Percentiles rank a stretch among this genome's conserved stretches.
These are phyloP conservation scores for Phacellophora camtschatica DNA, from an alignment of 30 jellyfish, hydroid and myxozoan genomes.

Conservation along the genomic window DNA sequence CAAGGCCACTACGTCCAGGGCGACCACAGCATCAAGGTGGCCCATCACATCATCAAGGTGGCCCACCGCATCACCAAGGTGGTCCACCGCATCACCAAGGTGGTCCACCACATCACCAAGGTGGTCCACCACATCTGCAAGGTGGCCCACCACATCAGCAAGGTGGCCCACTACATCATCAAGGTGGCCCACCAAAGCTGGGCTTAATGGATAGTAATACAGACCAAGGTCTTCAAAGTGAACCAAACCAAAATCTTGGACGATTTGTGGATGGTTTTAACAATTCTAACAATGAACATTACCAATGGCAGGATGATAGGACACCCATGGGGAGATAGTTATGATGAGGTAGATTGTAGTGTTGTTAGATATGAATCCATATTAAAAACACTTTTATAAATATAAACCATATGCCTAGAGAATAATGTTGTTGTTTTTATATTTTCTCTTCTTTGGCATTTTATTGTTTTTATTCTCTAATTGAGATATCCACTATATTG, in stretches of 20 bases:
- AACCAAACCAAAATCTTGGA: not conserved
- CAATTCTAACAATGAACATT: not conserved
- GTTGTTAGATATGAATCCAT: too few relatives aligned
- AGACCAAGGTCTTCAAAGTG: too few relatives aligned
- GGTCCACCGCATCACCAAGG: too few relatives aligned
- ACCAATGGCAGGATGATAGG: slow-evolving; percentile 40
- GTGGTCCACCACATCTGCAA: not conserved
- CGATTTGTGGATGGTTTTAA: not conserved
- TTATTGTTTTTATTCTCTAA: too few relatives aligned
- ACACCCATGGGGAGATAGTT: slow-evolving; percentile 52
- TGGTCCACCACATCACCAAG: not conserved
- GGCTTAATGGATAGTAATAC: too few relatives aligned
- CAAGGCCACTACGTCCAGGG: slow-evolving; percentile 32
- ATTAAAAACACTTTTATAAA: too few relatives aligned
- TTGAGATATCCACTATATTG: too few relatives aligned
- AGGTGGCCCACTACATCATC: too few relatives aligned
- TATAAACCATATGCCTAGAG: too few relatives aligned
- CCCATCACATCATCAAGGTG: not conserved
- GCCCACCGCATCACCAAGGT: not conserved
- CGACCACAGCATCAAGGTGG: slow-evolving; percentile 2
- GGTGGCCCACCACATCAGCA: not conserved
- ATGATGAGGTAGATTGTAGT: not conserved
- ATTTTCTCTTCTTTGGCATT: too few relatives aligned
- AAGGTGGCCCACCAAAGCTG: too few relatives aligned
- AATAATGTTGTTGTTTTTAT: too few relatives aligned